Evolutionary conservation across 2,113 vertebrate genomes (phyloP).

Genomic region (Amblyopsis rosae): DNA sequence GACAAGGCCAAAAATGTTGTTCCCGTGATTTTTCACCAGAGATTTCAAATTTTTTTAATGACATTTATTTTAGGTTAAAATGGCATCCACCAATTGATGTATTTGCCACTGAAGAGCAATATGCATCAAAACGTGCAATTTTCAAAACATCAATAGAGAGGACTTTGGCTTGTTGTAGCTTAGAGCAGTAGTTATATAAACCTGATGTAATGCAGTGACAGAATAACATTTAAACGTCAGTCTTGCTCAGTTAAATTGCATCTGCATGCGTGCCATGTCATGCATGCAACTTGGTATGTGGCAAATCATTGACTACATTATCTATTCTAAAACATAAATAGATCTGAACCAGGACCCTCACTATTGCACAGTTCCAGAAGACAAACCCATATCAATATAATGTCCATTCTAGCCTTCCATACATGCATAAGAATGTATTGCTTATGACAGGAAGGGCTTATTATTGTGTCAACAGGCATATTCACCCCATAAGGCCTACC

Average conservation of each 20-base stretch:
- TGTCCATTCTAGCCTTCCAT: constrained; percentile 35
- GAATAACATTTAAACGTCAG: constrained; percentile 30
- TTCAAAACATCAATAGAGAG: background rate
- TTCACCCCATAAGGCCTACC: constrained; percentile 9
- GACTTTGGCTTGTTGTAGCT: background rate
- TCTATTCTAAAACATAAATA: too few relatives aligned
- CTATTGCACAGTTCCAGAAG: background rate
- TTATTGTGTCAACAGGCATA: constrained; percentile 12
- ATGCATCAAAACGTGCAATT: background rate
- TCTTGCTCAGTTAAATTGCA: constrained; percentile 35
- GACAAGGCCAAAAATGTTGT: constrained; percentile 20
- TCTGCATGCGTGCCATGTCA: constrained; percentile 2
- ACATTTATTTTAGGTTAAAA: too few relatives aligned
- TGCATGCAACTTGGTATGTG: too few relatives aligned
- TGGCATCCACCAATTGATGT: too few relatives aligned
- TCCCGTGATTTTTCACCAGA: constrained; percentile 26
- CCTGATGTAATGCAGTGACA: constrained; percentile 28
- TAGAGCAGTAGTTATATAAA: constrained; percentile 35
- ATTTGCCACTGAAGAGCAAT: background rate
- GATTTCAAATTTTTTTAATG: too few relatives aligned
- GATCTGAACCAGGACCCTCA: constrained; percentile 12
- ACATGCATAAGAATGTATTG: constrained; percentile 27
- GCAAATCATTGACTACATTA: too few relatives aligned
- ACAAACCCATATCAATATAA: constrained; percentile 41
- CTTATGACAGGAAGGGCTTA: constrained; percentile 27